phyloP scores from a whole-genome alignment of 2,113 vertebrate genomes.

The Corythornis madagascariensis region DNA sequence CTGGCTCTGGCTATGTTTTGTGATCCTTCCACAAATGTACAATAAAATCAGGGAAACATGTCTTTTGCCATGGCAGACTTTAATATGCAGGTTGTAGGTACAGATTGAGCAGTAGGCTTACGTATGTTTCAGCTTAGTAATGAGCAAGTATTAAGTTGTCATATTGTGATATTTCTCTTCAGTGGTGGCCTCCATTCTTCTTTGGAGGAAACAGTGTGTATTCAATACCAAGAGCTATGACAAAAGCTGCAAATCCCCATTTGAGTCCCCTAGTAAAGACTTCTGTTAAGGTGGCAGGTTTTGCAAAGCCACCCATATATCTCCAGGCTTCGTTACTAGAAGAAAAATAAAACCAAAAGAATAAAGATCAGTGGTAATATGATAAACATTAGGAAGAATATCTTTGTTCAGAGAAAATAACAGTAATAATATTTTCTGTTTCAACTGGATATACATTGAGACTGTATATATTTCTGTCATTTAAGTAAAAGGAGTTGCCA shows the following conservation, averaged over 20 bases:
- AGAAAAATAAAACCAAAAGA: conserved; percentile 27
- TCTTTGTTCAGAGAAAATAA: neutral
- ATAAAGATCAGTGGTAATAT: neutral
- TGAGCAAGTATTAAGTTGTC: neutral
- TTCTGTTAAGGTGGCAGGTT: conserved; percentile 76
- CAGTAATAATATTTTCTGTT: neutral
- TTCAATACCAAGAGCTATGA: conserved; percentile 87
- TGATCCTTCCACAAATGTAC: neutral
- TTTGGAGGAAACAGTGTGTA: conserved; percentile 86
- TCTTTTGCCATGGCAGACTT: conserved; percentile 32
- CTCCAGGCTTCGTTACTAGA: conserved; percentile 95
- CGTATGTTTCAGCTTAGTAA: neutral
- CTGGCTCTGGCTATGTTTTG: neutral
- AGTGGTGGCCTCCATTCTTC: conserved; percentile 82
- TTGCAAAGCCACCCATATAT: conserved; percentile 82
- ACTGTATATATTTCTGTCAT: neutral
- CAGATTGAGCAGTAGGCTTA: conserved; percentile 14
- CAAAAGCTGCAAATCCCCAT: conserved; percentile 91
- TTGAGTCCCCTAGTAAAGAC: conserved; percentile 87
- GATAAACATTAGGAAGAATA: neutral
- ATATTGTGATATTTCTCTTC: conserved; percentile 41
- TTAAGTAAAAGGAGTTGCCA: neutral
- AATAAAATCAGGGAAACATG: neutral
- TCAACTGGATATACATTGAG: neutral
- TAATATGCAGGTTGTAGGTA: conserved; percentile 33